Evolutionary conservation across 1,140 invertebrate genomes (phyloP).

Genomic region (Cheumatopsyche charites): DNA sequence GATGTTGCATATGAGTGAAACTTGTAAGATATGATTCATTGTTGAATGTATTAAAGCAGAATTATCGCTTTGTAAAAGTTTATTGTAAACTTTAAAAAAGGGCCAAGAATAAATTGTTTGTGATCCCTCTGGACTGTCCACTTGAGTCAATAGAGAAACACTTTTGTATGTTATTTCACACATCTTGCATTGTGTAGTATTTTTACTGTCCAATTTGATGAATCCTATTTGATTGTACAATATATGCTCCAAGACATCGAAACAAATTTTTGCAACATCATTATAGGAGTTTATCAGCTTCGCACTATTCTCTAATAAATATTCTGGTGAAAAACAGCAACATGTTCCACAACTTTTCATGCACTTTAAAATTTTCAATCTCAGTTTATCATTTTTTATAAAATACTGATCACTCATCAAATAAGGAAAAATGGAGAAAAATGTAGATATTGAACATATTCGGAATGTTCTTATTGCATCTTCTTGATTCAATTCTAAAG

Average conservation of each 20-base stretch:
- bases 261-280: constrained; percentile 51
- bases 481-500: constrained; percentile 48
- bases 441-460: constrained; percentile 64
- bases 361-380: constrained; percentile 62
- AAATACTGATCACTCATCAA: constrained; percentile 60
- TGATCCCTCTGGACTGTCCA: background rate
- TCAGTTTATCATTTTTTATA: constrained; percentile 54
- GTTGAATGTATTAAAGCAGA: constrained; percentile 63
- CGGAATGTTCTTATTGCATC: constrained; percentile 30
- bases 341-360: constrained; percentile 66
- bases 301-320: constrained; percentile 56
- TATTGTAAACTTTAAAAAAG: constrained; percentile 65
- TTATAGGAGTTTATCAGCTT: constrained; percentile 54
- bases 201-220: constrained; percentile 43
- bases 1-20: constrained; percentile 62
- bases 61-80: constrained; percentile 63
- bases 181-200: constrained; percentile 54
- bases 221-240: constrained; percentile 67
- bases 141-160: too few species aligned
- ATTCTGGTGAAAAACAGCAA: constrained; percentile 67
- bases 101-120: constrained; percentile 56
- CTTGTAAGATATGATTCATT: constrained; percentile 65
- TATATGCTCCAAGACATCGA: constrained; percentile 63
- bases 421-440: constrained; percentile 64
- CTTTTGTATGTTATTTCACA: constrained; percentile 53